phyloP scores from a whole-genome alignment of 35 echinoderm and acorn worm species.

The Ptychodera flava region DNA sequence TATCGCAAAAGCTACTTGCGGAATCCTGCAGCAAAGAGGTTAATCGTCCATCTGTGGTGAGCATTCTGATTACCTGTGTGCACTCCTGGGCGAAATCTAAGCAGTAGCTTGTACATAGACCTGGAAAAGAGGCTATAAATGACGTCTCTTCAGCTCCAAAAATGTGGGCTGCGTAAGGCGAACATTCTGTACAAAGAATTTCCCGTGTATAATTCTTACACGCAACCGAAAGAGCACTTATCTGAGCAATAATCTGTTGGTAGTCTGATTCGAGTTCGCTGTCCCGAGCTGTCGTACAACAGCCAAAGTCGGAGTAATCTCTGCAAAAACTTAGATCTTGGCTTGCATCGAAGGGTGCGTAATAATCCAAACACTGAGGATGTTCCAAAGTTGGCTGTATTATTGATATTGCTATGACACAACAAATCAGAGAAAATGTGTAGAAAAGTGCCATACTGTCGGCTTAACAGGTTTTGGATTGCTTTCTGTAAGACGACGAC shows the following conservation, averaged over 20 bases:
- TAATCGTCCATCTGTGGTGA: constrained; percentile 33
- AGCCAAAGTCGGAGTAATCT: constrained; percentile 60
- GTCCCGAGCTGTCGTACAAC: constrained; percentile 47
- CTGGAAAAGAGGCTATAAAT: constrained; percentile 54
- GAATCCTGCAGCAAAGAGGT: constrained; percentile 14
- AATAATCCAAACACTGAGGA: constrained; percentile 83
- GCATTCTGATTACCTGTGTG: constrained; percentile 36
- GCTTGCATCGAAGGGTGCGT: constrained; percentile 58
- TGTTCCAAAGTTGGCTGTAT: too few relatives aligned
- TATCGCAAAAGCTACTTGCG: constrained; percentile 45
- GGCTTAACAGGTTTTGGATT: too few relatives aligned
- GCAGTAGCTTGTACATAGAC: constrained; percentile 74
- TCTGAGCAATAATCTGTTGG: background rate
- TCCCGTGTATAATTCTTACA: constrained; percentile 60
- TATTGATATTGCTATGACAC: too few relatives aligned
- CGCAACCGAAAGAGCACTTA: background rate
- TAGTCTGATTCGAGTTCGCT: constrained; percentile 17
- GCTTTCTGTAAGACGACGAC: too few relatives aligned
- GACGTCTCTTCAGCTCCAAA: constrained; percentile 70
- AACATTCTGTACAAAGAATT: constrained; percentile 84
- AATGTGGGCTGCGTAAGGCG: constrained; percentile 78
- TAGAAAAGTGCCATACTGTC: too few relatives aligned
- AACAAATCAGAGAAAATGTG: too few relatives aligned
- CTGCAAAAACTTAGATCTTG: constrained; percentile 50
- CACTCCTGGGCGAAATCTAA: constrained; percentile 46